phyloP scores from a whole-genome alignment of 2,888 invertebrate genomes.

The Fabriciana adippe region DNA sequence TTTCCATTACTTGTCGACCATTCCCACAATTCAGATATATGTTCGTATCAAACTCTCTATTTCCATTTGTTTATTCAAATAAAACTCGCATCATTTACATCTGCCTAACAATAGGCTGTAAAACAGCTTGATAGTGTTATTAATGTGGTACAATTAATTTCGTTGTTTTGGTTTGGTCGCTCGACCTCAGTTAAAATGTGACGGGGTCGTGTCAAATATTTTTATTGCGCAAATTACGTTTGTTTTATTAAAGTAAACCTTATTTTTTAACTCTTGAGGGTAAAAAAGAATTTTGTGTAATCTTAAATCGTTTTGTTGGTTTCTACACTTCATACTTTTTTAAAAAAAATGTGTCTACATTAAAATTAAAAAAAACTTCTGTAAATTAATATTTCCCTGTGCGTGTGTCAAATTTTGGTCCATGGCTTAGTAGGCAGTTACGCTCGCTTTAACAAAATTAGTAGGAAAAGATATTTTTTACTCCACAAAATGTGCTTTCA shows the following conservation, averaged over 20 bases:
- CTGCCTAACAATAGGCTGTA: constrained; percentile 63
- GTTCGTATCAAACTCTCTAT: constrained; percentile 40
- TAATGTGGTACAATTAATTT: constrained; percentile 36
- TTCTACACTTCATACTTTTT: too few species aligned
- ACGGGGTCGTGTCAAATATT: constrained; percentile 11
- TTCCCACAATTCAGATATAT: constrained; percentile 45
- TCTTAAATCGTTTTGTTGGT: too few species aligned
- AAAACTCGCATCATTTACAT: constrained; percentile 46
- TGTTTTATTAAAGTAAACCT: not conserved
- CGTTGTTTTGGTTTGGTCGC: constrained; percentile 17
- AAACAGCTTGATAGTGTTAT: constrained; percentile 41
- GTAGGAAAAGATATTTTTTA: constrained; percentile 1
- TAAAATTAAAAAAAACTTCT: too few species aligned
- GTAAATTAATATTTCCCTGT: too few species aligned
- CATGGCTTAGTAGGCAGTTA: not conserved
- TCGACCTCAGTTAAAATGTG: constrained; percentile 21
- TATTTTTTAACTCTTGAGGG: too few species aligned
- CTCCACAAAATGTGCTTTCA: not conserved
- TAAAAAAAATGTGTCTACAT: too few species aligned
- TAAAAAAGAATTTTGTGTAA: too few species aligned
- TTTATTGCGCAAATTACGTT: constrained; percentile 8
- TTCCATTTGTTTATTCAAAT: constrained; percentile 47
- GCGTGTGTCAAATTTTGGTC: too few species aligned
- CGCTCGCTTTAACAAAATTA: constrained; percentile 2
- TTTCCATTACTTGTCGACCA: constrained; percentile 48